Evolutionary conservation across 2,888 invertebrate genomes (phyloP).

Genomic region (Agrypnus murinus): DNA sequence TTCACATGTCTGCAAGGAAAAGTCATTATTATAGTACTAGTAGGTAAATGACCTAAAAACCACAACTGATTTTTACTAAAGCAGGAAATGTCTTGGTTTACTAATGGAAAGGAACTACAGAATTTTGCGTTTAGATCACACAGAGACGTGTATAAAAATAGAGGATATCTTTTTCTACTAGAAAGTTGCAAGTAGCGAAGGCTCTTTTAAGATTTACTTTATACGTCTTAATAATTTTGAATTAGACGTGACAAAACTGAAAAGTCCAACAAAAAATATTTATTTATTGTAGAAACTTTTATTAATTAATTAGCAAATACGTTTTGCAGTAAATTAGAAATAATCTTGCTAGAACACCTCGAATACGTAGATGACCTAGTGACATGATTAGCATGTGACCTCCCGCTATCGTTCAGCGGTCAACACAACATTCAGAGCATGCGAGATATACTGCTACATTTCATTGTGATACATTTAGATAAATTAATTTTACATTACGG

Average conservation of each 20-base stretch:
- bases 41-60: constrained; percentile 26
- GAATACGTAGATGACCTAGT: constrained; percentile 48
- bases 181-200: constrained; percentile 16
- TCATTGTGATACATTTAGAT: constrained; percentile 38
- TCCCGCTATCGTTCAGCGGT: constrained; percentile 51
- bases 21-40: constrained; percentile 15
- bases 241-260: background rate
- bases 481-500: constrained; percentile 35
- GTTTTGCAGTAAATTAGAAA: background rate
- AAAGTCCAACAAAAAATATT: background rate
- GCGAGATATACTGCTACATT: constrained; percentile 41
- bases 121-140: constrained; percentile 12
- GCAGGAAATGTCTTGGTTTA: constrained; percentile 18
- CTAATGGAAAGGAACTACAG: constrained; percentile 26
- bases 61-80: background rate
- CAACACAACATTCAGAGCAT: constrained; percentile 49
- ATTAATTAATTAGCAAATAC: background rate
- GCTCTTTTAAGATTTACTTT: background rate
- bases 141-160: constrained; percentile 23
- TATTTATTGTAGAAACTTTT: no score
- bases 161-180: constrained; percentile 17
- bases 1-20: constrained; percentile 15
- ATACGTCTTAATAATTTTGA: background rate
- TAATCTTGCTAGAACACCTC: constrained; percentile 10
- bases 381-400: constrained; percentile 54